These are phyloP conservation scores for Nesoenas mayeri DNA, from an alignment of 2,113 vertebrate genomes.

Conservation along the genomic window DNA sequence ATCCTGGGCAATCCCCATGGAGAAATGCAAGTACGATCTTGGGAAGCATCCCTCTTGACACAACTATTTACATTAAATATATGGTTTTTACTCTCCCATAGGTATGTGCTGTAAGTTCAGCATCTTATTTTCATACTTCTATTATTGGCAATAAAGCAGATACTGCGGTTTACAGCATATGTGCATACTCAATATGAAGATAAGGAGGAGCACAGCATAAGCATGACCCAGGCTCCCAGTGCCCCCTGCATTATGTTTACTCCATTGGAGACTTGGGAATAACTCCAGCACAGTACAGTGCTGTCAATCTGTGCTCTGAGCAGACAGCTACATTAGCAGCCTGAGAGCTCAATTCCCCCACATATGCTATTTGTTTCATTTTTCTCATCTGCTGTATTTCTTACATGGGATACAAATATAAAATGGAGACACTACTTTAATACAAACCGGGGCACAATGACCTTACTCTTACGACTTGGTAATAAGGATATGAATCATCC, in stretches of 20 bases:
- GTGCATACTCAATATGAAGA: not conserved
- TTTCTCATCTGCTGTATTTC: not conserved
- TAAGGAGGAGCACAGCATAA: not conserved
- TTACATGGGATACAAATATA: not conserved
- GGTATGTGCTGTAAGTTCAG: not conserved
- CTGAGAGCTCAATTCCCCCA: not conserved
- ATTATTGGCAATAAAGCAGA: not conserved
- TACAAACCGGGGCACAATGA: not conserved
- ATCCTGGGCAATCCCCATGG: not conserved
- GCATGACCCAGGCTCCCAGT: not conserved
- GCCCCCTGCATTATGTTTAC: not conserved
- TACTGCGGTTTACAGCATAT: accelerated
- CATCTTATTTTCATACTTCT: not conserved
- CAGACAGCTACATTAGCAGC: not conserved
- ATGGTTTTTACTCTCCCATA: not conserved
- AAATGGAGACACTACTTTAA: not conserved
- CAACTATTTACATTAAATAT: not conserved
- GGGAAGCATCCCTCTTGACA: not conserved
- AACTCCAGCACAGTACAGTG: not conserved
- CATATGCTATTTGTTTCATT: not conserved
- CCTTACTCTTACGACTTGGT: not conserved
- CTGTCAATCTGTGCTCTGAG: not conserved
- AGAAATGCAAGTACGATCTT: not conserved
- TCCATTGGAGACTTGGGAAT: not conserved
- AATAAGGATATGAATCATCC: not conserved